Evolutionary conservation across 2,113 vertebrate species (phyloP), one percentile per base, ranked within the genome.

Genomic region (Centropristis striata): DNA sequence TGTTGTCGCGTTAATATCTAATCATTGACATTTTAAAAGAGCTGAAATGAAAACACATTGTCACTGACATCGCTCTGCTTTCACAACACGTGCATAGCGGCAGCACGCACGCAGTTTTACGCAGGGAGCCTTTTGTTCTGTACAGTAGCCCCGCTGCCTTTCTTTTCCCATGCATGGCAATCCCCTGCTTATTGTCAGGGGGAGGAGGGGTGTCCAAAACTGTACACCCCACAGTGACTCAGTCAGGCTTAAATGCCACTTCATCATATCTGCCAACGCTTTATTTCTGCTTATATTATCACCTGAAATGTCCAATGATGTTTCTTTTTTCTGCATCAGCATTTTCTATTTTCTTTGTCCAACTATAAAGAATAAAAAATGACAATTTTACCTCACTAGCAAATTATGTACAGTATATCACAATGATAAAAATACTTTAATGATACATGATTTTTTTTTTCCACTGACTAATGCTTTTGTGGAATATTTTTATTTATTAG

Each of bases 91-190:
- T 85, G 81, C 74, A 64, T 0, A 13, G 80, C 68, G 18, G 59
- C 61, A 50, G 73, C 57, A 67, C 77, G 78, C 89, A 83, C 86
- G 88, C 83, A 88, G 71, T 80, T 77, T 75, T 77, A 75, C 69
- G 63, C 78, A 69, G 55, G 4, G 75, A 81, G 61, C 72, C 86
- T 81, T 92, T 93, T 93, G 90, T 92, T 93, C 90, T 77, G 81
- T 86, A 86, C 88, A 85, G 85, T 87, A 87, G 39, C 44, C 36
- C 28, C 51, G n/a, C 67, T 66, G 55, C 61, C 60, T 66, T 61
- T 49, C 72, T 70, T 54, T 77, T 57, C 68, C 58, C 75, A 27
- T 78, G 75, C 55, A 61, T 39, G 69, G 78, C 82, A 84, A 74
- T 75, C 51, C 79, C 46, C 51, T 41, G 68, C 46, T 80, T 69